Evolutionary conservation across 2,113 vertebrate genomes (phyloP), one percentile per base, ranked within the genome.

Genomic region (Seriola quinqueradiata): DNA sequence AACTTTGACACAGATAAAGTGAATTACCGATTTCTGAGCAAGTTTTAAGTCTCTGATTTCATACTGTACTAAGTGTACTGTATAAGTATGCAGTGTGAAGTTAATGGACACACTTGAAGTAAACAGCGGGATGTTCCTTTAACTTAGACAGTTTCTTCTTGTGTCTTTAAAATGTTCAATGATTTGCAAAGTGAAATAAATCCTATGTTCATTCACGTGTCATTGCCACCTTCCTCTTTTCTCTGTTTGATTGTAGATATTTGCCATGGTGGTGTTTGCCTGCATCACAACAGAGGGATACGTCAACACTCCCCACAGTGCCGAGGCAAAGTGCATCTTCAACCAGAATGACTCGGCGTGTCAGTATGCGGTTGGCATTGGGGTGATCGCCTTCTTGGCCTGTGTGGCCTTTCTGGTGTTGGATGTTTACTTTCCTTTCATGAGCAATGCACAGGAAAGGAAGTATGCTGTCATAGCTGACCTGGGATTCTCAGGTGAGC

Each of bases 231-330:
- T 0, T 58, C 12, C 44, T 6, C 25, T 55, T 54, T 40, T 50
- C 8, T 55, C 13, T 82, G 19, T 81, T 21, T 78, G 28, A 6
- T 40, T 70, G 16, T 12, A 94, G 97, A 1, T 98, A 21, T 97
- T 98, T n/a, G 94, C 96, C 32, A 77, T 98, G 58, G 94, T 98
- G 28, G 97, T 97, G 58, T 98, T 99, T 40, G 83, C 93, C 17
- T 96, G 95, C 86, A 96, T 99, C 88, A 84, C 96, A 0, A 94
- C 94, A 0, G 97, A 99, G 64, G 97, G 97, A 50, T 97, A 97
- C 71, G 78, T 23, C 82, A 97, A 95, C 85, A 0, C 0, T 0
- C 0, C 1, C 0, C 0, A 34, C 16, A 25, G 14, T 0, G 0
- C 0, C 0, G 0, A 73, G 0, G 64, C 84, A 0, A 70, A 79